Base-by-base conservation (phyloP, 2,888 invertebrate genomes). In the Sclerodermus sp. region DNA sequence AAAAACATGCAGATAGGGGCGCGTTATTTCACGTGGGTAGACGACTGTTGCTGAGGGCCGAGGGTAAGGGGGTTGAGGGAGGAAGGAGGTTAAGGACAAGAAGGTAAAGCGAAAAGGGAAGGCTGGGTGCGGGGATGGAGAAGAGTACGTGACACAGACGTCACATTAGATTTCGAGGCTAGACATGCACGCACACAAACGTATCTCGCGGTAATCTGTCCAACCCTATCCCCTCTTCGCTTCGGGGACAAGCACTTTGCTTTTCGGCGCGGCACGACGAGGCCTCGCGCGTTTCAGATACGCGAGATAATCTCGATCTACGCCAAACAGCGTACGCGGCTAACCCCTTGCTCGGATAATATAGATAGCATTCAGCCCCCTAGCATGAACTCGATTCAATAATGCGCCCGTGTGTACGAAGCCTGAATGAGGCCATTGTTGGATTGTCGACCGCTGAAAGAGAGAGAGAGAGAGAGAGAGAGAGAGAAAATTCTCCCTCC, bases 251-350 rank as follows among this genome's bases (percentile, higher is more conserved):
- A 68, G 65, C 70, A 72, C 68, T 71, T 70, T 69, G 73, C 74
- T 74, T 75, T 74, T 75, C 72, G 74, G 73, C 70, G 68, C 62
- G 46, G 39, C 38, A 46, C 55, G 49, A 49, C 44, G 54, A 54
- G 49, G 64, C 56, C 46, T 56, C 31, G 50, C 51, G 54, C 38
- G 60, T 50, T 51, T 50, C 60, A 54, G 61, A 63, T 63, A 64
- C 61, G 55, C 49, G 43, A 70, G 74, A 76, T 77, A 73, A 77
- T 77, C 77, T 76, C 68, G 67, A 76, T 77, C 75, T 77, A 73
- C 69, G 71, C 74, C 71, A 74, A 77, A 74, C 76, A 75, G 67
- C 68, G 61, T 58, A 61, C 60, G 58, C 58, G 62, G 60, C 62
- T 61, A 68, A 65, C 66, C 64, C 67, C 67, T 62, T 63, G 49